Conservation (phyloP, 92 coral and sea anemone species). For the Desmophyllum pertusum region DNA sequence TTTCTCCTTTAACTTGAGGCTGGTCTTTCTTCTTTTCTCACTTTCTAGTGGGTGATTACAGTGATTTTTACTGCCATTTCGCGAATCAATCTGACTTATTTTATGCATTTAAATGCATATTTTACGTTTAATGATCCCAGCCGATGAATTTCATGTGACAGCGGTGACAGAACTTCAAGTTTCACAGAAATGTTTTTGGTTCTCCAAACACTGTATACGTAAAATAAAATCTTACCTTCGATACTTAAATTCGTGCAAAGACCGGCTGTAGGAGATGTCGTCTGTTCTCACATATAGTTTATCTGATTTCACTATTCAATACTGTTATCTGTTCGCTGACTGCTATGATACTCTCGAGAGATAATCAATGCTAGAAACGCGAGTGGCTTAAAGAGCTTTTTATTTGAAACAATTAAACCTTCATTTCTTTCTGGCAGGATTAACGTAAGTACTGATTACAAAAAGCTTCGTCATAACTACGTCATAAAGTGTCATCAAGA, state of each 20-base stretch:
- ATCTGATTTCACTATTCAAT: neutral
- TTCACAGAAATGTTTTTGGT: neutral
- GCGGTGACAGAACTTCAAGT: neutral
- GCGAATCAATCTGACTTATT: no score
- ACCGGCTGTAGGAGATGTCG: no score
- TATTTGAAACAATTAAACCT: constrained; percentile 5
- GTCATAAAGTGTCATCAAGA: neutral
- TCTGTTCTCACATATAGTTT: neutral
- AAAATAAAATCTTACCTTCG: constrained; percentile 10
- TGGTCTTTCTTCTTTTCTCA: neutral
- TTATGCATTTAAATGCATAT: no score
- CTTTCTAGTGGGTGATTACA: neutral
- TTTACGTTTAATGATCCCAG: neutral
- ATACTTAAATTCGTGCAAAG: neutral
- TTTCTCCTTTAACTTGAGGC: neutral
- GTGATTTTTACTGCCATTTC: no score
- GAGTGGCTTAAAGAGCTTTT: constrained; percentile 11
- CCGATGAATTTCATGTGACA: neutral
- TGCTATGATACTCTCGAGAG: no score
- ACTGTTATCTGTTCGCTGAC: neutral
- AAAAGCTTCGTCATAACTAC: neutral
- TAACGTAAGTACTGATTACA: constrained; percentile 8
- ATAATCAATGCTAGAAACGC: neutral
- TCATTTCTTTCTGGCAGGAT: constrained; percentile 1
- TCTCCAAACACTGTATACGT: neutral